A percentile compares a stretch with the other conserved stretches of the same genome.
These are phyloP conservation scores for Podargus strigoides DNA, from an alignment of 2,797 vertebrate genomes.

Conservation along the genomic window DNA sequence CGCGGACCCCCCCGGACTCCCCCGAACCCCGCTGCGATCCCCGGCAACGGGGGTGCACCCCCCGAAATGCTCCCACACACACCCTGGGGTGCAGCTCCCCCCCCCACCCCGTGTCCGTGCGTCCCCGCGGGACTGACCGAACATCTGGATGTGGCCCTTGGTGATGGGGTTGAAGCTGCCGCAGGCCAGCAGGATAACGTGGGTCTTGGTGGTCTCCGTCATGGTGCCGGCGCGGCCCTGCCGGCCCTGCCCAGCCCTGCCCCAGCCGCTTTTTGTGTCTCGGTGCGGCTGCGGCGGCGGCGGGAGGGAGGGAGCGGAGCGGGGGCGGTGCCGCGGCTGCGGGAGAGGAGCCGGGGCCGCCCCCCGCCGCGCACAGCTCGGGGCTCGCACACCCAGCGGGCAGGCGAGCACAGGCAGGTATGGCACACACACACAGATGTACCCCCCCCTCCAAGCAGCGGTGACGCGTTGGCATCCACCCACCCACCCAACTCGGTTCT, in stretches of 20 bases:
- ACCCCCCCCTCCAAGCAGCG: no score
- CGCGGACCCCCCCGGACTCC: background rate
- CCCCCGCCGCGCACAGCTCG: no score
- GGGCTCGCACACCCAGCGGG: no score
- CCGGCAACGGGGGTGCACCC: background rate
- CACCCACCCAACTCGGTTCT: no score
- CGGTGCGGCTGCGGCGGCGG: conserved; percentile 64
- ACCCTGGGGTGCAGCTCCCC: background rate
- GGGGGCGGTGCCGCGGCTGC: conserved; percentile 31
- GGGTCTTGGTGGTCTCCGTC: conserved; percentile 90
- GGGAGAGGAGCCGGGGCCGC: conserved; percentile 2
- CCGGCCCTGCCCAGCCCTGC: background rate
- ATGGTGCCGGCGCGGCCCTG: conserved; percentile 69
- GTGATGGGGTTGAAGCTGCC: conserved; percentile 98
- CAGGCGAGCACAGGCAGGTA: no score
- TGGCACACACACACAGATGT: no score
- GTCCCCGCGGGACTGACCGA: conserved; percentile 83
- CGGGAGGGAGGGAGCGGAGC: conserved; percentile 67
- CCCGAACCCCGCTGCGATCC: no score
- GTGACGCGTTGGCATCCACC: no score
- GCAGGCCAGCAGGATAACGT: conserved; percentile 94
- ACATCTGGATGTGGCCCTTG: conserved; percentile 97
- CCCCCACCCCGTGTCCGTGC: background rate
- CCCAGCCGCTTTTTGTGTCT: conserved; percentile 59
- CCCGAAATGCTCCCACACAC: no score